phyloP scores from a whole-genome alignment of 2,888 invertebrate species.

The Chrysodeixis includens region DNA sequence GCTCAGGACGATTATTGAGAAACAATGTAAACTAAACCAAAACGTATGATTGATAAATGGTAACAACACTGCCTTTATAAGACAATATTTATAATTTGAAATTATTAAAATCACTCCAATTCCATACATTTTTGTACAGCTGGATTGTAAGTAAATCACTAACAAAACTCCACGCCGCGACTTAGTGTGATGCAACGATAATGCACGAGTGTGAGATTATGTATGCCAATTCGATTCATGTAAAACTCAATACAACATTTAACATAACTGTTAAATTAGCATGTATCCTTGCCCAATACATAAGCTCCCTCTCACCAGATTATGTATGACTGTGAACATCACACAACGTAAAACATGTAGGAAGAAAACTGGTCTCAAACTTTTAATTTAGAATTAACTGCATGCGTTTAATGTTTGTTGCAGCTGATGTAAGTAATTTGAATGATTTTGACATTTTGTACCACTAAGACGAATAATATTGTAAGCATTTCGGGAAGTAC shows the following conservation, averaged over 20 bases:
- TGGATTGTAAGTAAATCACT: too few species aligned
- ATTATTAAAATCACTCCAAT: too few species aligned
- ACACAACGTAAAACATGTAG: constrained; percentile 63
- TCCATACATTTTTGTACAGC: too few species aligned
- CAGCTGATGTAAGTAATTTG: too few species aligned
- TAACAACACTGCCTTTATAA: too few species aligned
- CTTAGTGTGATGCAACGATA: constrained; percentile 22
- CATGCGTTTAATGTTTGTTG: constrained; percentile 43
- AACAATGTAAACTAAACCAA: too few species aligned
- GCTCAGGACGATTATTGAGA: too few species aligned
- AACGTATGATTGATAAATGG: too few species aligned
- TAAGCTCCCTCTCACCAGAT: constrained; percentile 75
- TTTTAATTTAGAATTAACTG: constrained; percentile 26
- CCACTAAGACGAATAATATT: too few species aligned
- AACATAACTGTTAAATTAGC: constrained; percentile 41
- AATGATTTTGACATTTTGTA: too few species aligned
- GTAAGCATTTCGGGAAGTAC: too few species aligned
- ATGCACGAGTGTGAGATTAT: constrained; percentile 63
- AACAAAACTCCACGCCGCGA: constrained; percentile 38
- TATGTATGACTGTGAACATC: constrained; percentile 69
- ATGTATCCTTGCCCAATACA: constrained; percentile 61
- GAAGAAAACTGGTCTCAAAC: constrained; percentile 23
- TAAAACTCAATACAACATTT: constrained; percentile 65
- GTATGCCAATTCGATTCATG: constrained; percentile 68
- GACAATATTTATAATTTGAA: too few species aligned